Evolutionary conservation across 2,797 vertebrate genomes (phyloP), one percentile per base, ranked within the genome.

Genomic region (Melanotaenia boesemani): DNA sequence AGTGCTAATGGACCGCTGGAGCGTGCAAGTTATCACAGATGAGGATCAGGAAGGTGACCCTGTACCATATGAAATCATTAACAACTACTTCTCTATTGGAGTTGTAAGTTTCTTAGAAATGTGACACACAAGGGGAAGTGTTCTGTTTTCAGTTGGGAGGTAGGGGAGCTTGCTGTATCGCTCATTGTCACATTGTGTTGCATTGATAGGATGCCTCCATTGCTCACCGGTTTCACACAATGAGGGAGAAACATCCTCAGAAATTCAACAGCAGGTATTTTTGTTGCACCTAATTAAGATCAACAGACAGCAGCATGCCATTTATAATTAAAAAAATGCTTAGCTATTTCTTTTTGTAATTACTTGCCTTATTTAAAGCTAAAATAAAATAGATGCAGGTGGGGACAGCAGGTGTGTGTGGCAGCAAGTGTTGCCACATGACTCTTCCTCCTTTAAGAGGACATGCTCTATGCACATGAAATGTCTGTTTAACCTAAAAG

Each of bases 51-150:
- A 94, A 77, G 96, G 97, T 2, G 97, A 99, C 83, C 97, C 96
- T 0, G 96, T 98, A 50, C 97, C 97, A 6, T 97, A 97, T 15
- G 96, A 97, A 55, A 98, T 99, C 89, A 96, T 99, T 93, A 99
- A 98, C 92, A 99, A 99, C 93, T 99, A 98, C 92, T 98, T 98
- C 94, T 98, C 97, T 55, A 96, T 98, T 1, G 97, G 97, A 73
- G 97, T 99, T 93, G 97, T 98, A 88, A 93, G 97, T 94, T 55
- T 69, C 59, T 41, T 37, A 6, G 39, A 46, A 77, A 61, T 1
- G 16, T 1, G 2, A 70, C 26, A 34, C 12, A 24, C 20, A 44
- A 26, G 10, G 28, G 61, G 32, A 67, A 58, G 36, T 66, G 18
- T 73, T 60, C 26, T 6, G 44, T 20, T 65, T 59, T 48, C 1